Conservation (phyloP, 2,888 invertebrate species). For the Stenichneumon culpator region DNA sequence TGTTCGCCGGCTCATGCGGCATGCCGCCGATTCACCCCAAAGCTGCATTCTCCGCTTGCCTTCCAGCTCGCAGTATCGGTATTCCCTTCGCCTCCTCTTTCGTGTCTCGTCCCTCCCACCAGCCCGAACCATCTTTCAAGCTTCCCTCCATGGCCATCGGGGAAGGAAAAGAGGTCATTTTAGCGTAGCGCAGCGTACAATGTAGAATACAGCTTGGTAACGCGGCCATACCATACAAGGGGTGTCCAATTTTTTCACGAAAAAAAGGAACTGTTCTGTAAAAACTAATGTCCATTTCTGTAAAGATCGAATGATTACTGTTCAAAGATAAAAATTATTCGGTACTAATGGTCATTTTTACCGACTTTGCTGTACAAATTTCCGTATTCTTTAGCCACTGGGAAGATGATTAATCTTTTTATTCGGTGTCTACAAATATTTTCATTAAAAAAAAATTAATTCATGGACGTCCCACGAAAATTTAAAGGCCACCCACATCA, state of each 20-base stretch:
- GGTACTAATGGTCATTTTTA: background rate
- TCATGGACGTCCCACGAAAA: background rate
- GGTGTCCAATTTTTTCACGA: background rate
- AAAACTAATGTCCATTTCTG: background rate
- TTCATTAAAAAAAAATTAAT: background rate
- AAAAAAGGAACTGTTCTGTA: background rate
- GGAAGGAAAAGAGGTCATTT: conserved; percentile 7
- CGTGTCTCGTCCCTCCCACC: background rate
- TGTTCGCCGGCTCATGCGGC: conserved; percentile 22
- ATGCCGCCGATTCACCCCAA: conserved; percentile 38
- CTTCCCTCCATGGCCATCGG: background rate
- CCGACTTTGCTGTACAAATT: background rate
- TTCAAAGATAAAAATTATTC: background rate
- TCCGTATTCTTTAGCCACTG: background rate
- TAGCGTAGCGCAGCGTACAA: conserved; percentile 8
- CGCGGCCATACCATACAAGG: background rate
- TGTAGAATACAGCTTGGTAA: conserved; percentile 9
- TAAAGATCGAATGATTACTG: background rate
- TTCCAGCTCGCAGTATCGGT: conserved; percentile 29
- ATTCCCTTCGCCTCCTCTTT: conserved; percentile 23
- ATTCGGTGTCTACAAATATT: no score
- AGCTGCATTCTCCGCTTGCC: conserved; percentile 9
- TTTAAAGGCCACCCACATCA: background rate
- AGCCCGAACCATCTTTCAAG: background rate
- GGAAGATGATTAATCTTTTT: no score